Base-by-base conservation (phyloP, 2,888 invertebrate genomes). In the Trachelus troglodyta region DNA sequence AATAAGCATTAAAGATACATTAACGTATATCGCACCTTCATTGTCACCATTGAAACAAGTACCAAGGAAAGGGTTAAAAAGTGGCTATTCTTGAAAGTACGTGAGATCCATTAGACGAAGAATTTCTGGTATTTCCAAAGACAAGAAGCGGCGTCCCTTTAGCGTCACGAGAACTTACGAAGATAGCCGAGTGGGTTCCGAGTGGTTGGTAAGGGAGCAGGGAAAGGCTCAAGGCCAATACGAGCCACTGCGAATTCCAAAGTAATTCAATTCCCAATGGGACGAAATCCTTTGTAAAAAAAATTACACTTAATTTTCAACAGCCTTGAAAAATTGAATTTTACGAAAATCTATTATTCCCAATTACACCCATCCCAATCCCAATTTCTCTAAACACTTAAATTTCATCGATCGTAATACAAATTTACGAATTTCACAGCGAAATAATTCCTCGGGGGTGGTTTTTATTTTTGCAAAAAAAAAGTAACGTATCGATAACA, bases 81-180 rank as follows among this genome's bases (percentile, higher is more conserved):
- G 56, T 56, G 56, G 56, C 56, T 23, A 23, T 56, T 56, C 56
- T 23, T 23, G 15, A 23, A 71, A 31, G 9, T 15, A 71, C 71
- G 71, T 9, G 31, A 71, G 83, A 80, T 82, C 84, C 84, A 84
- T 84, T 84, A 83, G 77, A 34, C 34, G 34, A 69, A 78, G 81
- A 79, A 83, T 84, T 74, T 81, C 76, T 77, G 78, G 83, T 83
- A 85, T 85, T 84, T 69, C 74, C 76, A 75, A 69, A 73, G 77
- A 81, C 75, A 80, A 81, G 77, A 77, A 34, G 33, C 33, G 33
- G 71, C 31, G 71, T 71, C 71, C 12, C 34, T 71, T 31, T 31
- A 71, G 71, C 11, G 71, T 71, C 33, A 12, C 33, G 71, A 34
- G 31, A 34, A 34, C 71, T 12, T 1, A 56, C 56, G 56, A 56